Base-by-base conservation (phyloP, 2,888 invertebrate species). In the Eupelmus urozonus region DNA sequence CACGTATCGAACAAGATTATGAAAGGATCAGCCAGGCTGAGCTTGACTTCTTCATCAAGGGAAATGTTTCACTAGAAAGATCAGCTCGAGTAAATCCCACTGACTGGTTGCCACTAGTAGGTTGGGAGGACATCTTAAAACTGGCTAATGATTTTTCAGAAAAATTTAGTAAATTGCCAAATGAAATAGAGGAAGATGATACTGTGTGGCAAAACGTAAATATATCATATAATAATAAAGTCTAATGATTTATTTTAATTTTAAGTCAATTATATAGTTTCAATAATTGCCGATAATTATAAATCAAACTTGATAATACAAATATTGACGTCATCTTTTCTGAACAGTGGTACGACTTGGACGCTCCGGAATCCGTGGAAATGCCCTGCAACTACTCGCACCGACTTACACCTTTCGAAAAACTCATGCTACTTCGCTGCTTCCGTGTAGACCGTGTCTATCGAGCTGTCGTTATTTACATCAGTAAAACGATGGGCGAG, bases 41-140 rank as follows among this genome's bases (percentile, higher is more conserved):
- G 86, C 88, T 98, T 29, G 96, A 97, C 87, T 98, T 98, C 91
- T 97, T 98, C 88, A 96, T 97, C 83, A 97, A 97, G 85, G 97
- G 96, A 57, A 95, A 94, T 82, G 93, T 96, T 0, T 92, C 94
- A 0, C 90, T 97, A 81, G 96, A 96, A 86, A 96, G 96, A 89
- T 92, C 95, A 0, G 85, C 92, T 16, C 90, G 92, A 20, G 88
- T 90, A 16, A 93, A 93, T 87, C 96, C 97, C 0, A 93, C 93
- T 0, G 84, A 90, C 2, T 97, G 97, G 96, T 90, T 97, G 65
- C 91, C 94, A 0, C 85, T 92, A 0, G 89, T 94, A 90, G 94
- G 94, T 29, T 98, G 97, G 97, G 94, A 96, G 88, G 96, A 97
- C 87, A 90, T 96, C 63, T 90, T 95, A 73, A 95, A 95, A 85